These are phyloP conservation scores for Linnaemya tessellans DNA, from an alignment of 2,888 invertebrate species.

Conservation along the genomic window DNA sequence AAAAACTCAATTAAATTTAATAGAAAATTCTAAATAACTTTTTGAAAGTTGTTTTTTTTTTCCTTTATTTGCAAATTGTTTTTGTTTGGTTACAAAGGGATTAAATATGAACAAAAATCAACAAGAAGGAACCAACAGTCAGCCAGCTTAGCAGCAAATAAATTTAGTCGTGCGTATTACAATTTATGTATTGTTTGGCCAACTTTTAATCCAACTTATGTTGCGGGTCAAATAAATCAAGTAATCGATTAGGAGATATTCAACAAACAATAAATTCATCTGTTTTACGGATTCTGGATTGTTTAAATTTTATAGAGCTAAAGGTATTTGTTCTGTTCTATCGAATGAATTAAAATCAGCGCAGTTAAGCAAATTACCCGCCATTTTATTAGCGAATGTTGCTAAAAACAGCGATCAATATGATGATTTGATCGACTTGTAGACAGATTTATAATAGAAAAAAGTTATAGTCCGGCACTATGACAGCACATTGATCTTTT, in stretches of 20 bases:
- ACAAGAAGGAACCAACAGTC: constrained; percentile 41
- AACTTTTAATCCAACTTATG: constrained; percentile 25
- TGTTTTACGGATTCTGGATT: no score
- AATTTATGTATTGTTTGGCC: constrained; percentile 43
- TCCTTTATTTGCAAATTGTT: not conserved
- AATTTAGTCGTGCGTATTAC: constrained; percentile 13
- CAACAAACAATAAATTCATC: not conserved
- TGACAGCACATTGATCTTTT: no score
- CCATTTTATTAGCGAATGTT: no score
- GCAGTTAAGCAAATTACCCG: no score
- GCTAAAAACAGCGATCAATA: no score
- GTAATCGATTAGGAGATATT: constrained; percentile 21
- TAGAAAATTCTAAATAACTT: constrained; percentile 66
- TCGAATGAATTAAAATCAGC: no score
- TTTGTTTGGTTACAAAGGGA: constrained; percentile 48
- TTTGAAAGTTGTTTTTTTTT: constrained; percentile 3
- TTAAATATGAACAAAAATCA: constrained; percentile 62
- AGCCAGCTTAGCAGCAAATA: constrained; percentile 4
- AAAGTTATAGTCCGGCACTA: no score
- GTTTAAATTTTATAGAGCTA: no score
- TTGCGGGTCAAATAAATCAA: not conserved
- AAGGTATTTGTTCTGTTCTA: no score
- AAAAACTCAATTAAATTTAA: constrained; percentile 64
- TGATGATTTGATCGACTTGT: no score
- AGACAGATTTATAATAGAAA: no score